Evolutionary conservation across 1,140 invertebrate genomes (phyloP).

Genomic region (Zaprionus nigranus): DNA sequence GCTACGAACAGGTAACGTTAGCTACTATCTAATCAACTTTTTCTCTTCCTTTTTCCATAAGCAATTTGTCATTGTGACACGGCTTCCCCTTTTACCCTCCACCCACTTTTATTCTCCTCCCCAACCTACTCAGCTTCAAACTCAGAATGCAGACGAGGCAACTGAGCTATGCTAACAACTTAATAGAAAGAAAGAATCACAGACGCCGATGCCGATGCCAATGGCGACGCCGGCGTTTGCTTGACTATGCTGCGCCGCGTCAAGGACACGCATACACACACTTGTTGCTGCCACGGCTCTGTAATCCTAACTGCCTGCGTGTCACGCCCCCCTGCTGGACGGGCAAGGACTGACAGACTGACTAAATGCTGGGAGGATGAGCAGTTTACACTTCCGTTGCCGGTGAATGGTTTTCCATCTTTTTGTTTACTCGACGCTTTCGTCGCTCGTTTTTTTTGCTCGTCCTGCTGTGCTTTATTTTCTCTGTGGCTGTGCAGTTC

Average conservation of each 20-base stretch:
- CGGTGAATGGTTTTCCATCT: constrained; percentile 25
- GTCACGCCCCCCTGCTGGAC: background rate
- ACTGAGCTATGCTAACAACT: constrained; percentile 39
- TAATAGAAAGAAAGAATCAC: constrained; percentile 14
- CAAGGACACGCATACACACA: constrained; percentile 48
- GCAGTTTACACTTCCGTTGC: constrained; percentile 40
- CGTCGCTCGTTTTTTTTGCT: constrained; percentile 12
- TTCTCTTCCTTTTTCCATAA: background rate
- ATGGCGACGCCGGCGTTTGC: constrained; percentile 32
- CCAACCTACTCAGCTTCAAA: background rate
- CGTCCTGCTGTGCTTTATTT: constrained; percentile 21
- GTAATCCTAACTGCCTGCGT: constrained; percentile 5
- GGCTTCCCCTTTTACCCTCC: background rate
- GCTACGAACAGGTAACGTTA: background rate
- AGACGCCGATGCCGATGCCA: background rate
- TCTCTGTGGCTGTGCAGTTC: constrained; percentile 62
- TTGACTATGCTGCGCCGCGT: constrained; percentile 33
- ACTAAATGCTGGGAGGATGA: constrained; percentile 51
- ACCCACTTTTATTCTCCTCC: background rate
- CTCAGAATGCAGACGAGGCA: background rate
- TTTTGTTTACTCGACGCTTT: constrained; percentile 36
- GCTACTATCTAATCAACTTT: background rate
- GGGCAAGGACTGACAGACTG: too few relatives aligned
- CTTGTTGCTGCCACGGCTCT: constrained; percentile 28
- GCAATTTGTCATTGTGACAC: constrained; percentile 7